Conservation (phyloP, 2,888 invertebrate species). For the Carcina quercana region DNA sequence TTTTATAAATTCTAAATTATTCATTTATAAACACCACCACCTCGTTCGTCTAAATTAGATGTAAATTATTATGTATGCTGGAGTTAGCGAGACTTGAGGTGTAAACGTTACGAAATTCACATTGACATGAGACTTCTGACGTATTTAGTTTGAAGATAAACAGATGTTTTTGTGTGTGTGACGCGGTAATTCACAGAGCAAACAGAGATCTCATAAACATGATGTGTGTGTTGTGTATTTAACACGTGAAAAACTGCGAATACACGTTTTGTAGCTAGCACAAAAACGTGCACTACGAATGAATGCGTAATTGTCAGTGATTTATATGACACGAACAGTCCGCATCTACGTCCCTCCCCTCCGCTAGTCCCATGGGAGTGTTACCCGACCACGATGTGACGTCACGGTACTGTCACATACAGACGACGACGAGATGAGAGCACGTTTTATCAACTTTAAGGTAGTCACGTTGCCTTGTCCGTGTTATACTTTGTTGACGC, state of each 20-base stretch:
- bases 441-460: constrained; percentile 48
- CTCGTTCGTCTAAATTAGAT: constrained; percentile 26
- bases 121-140: constrained; percentile 3
- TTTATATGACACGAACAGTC: constrained; percentile 32
- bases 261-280: constrained; percentile 5
- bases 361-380: constrained; percentile 8
- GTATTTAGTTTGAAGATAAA: constrained; percentile 4
- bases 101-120: constrained; percentile 1
- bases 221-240: background rate
- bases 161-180: constrained; percentile 3
- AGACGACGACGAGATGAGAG: constrained; percentile 42
- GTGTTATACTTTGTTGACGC: too few species aligned
- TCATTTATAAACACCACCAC: constrained; percentile 31
- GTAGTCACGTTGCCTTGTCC: constrained; percentile 40
- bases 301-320: constrained; percentile 26
- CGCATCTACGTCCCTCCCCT: constrained; percentile 10
- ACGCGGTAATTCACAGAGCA: constrained; percentile 4
- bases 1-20: constrained; percentile 40
- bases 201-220: constrained; percentile 6
- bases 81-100: too few species aligned
- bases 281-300: constrained; percentile 16
- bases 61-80: constrained; percentile 20
- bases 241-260: background rate
- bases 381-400: constrained; percentile 30
- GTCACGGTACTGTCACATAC: constrained; percentile 44